Evolutionary conservation across 2,113 vertebrate species (phyloP).

Genomic region (Microtus ochrogaster): DNA sequence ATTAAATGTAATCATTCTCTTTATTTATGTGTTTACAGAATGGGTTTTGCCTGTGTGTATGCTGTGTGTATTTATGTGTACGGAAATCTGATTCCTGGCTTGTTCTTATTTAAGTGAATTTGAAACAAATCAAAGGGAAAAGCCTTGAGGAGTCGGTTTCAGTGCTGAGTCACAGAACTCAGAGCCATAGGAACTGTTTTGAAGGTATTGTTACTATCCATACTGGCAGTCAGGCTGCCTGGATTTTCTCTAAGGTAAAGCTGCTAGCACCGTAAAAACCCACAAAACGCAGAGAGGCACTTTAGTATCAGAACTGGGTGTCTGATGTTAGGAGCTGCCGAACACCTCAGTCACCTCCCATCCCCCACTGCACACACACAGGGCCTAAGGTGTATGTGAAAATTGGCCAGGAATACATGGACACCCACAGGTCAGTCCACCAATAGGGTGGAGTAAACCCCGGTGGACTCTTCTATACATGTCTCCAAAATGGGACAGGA

Average conservation of each 20-base stretch:
- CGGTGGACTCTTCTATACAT: not conserved
- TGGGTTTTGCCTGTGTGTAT: not conserved
- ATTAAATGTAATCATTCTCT: constrained; percentile 67
- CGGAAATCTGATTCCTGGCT: not conserved
- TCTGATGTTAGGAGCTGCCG: constrained; percentile 73
- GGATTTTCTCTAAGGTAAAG: constrained; percentile 64
- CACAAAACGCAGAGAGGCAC: constrained; percentile 18
- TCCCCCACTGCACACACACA: too few species aligned
- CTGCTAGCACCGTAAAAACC: constrained; percentile 43
- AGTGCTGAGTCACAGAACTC: constrained; percentile 42
- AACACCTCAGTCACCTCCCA: constrained; percentile 53
- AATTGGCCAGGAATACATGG: not conserved
- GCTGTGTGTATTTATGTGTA: not conserved
- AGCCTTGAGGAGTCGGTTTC: constrained; percentile 6
- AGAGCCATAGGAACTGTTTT: constrained; percentile 48
- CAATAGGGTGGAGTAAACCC: not conserved
- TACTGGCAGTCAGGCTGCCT: constrained; percentile 61
- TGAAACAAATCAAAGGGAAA: constrained; percentile 56
- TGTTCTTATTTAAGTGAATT: not conserved
- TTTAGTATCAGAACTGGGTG: constrained; percentile 65
- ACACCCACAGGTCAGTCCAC: not conserved
- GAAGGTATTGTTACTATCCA: constrained; percentile 56
- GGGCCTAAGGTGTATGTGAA: not conserved
- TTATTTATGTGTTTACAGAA: constrained; percentile 45
- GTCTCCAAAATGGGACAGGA: not conserved